These are phyloP conservation scores for Hippopotamus amphibius DNA, from an alignment of 2,113 vertebrate species.

Conservation along the genomic window DNA sequence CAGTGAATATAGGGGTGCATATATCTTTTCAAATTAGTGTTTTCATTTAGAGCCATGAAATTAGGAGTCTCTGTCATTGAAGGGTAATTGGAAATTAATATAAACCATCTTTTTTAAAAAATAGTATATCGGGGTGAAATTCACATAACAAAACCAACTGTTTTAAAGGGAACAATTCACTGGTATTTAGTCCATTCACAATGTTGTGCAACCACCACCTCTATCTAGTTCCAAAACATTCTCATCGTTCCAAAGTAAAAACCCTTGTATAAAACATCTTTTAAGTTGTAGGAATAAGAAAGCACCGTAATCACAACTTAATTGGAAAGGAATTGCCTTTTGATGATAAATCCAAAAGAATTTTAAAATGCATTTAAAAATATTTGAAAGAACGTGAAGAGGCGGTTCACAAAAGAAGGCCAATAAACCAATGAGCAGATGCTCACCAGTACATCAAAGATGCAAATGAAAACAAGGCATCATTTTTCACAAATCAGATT, in stretches of 20 bases:
- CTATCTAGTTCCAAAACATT: neutral
- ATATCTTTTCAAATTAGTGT: neutral
- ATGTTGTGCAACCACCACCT: neutral
- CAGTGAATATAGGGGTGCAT: neutral
- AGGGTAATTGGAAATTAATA: neutral
- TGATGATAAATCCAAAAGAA: neutral
- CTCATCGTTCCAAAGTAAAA: neutral
- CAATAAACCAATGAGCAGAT: conserved; percentile 24
- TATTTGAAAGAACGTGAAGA: conserved; percentile 21
- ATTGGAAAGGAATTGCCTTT: neutral
- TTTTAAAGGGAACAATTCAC: neutral
- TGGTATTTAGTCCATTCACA: neutral
- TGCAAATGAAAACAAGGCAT: conserved; percentile 22
- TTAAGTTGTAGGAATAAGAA: neutral
- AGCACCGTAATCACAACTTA: neutral
- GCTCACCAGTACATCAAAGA: neutral
- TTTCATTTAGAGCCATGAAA: neutral
- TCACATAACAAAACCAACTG: neutral
- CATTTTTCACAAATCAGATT: neutral
- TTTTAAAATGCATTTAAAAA: conserved; percentile 2
- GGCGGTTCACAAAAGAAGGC: neutral
- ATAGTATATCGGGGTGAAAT: neutral
- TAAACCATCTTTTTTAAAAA: neutral
- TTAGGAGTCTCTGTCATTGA: neutral
- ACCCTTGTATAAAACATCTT: neutral